Base-by-base conservation (phyloP, 2,888 invertebrate genomes). In the Cancer borealis region DNA sequence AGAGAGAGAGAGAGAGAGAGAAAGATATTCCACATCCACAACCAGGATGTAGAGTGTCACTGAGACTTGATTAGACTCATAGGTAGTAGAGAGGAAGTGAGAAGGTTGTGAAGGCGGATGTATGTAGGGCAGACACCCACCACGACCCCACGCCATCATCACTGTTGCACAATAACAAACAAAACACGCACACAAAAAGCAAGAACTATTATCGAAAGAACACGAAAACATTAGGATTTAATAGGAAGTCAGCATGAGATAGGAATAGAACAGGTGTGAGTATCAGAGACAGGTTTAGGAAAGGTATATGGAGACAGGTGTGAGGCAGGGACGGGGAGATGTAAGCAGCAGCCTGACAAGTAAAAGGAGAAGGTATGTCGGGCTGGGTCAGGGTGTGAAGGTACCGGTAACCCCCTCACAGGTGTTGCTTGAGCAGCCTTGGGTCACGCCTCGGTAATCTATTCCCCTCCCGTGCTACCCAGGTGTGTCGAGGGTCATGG, bases 381-480 rank as follows among this genome's bases (percentile, higher is more conserved):
- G 54, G 54, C 54, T 54, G 54, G 14, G 54, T 12, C 54, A 17
- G 54, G 54, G 54, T 49, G 49, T 49, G 49, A 49, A 12, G 8
- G 54, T 14, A 17, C 8, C 2, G 30, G 79, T 79, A 30, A 79
- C 79, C 30, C 14, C 30, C 79, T 26, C 79, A 79, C 79, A 79
- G 79, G 30, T 79, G 79, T 79, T 26, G 79, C 30, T 79, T 73
- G 73, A 73, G 73, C 73, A 73, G 54, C 73, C 73, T 73, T 26
- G 73, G 30, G 79, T 30, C 30, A 66, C 66, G 79, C 79, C 30
- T 26, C 5, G 79, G 79, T 79, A 79, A 79, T 73, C 73, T 73
- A 79, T 79, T 30, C 79, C 26, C 30, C 79, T 79, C 30, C 79
- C 79, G 79, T 79, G 79, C 79, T 79, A 79, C 30, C 79, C 79